Evolutionary conservation across 2,797 vertebrate genomes (phyloP).

Genomic region (Presbytis comata): DNA sequence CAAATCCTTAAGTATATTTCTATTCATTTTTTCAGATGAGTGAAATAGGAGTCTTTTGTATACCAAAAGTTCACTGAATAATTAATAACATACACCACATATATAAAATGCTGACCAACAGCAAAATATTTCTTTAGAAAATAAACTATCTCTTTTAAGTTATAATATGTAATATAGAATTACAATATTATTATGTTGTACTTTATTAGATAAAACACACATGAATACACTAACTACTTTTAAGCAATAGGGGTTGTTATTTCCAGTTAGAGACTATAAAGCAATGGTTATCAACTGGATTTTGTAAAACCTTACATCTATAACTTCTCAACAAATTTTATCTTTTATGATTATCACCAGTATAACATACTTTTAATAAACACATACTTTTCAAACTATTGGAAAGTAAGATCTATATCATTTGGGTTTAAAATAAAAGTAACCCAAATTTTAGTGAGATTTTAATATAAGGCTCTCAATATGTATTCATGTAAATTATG

Average conservation of each 20-base stretch:
- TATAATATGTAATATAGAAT: neutral
- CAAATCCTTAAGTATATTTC: neutral
- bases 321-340: neutral
- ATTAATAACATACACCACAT: neutral
- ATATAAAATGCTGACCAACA: neutral
- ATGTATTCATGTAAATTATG: neutral
- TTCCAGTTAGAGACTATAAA: neutral
- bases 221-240: neutral
- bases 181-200: neutral
- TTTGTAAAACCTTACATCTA: neutral
- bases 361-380: neutral
- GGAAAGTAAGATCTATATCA: neutral
- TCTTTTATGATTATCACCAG: neutral
- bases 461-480: neutral
- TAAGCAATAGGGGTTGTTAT: neutral
- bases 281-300: neutral
- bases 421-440: neutral
- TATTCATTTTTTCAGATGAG: neutral
- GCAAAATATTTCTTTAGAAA: neutral
- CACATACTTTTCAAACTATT: neutral
- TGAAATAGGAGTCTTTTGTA: neutral
- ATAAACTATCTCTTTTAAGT: neutral
- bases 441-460: neutral
- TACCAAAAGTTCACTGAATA: neutral
- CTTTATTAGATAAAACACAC: neutral